Conservation (phyloP, 2,888 invertebrate genomes). For the Andrena haemorrhoa region DNA sequence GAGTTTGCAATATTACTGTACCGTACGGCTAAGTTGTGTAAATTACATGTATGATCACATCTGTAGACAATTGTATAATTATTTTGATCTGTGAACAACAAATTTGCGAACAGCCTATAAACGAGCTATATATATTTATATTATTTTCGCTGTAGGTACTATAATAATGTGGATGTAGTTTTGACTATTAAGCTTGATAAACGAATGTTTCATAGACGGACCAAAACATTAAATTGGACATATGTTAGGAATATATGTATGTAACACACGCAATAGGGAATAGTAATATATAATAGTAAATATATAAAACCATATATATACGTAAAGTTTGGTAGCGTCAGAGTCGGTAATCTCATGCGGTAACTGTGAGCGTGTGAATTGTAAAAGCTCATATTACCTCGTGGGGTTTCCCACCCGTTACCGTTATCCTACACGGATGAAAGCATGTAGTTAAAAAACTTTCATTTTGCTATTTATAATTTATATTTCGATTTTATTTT, state of each 20-base stretch:
- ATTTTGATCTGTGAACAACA: neutral
- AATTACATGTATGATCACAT: constrained; percentile 18
- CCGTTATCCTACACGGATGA: constrained; percentile 83
- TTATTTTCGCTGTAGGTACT: neutral
- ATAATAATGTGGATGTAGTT: neutral
- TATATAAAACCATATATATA: constrained; percentile 33
- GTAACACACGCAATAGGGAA: constrained; percentile 14
- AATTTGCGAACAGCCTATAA: neutral
- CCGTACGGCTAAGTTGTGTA: neutral
- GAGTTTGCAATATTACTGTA: constrained; percentile 19
- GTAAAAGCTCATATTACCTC: constrained; percentile 92
- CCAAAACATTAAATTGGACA: neutral
- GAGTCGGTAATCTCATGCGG: constrained; percentile 97
- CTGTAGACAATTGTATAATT: constrained; percentile 16
- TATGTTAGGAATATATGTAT: neutral
- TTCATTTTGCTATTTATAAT: constrained; percentile 26
- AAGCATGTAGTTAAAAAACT: constrained; percentile 37
- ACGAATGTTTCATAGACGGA: constrained; percentile 2
- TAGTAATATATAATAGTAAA: constrained; percentile 23
- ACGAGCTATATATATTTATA: constrained; percentile 5
- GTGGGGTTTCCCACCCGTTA: constrained; percentile 92
- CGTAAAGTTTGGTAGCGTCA: constrained; percentile 80
- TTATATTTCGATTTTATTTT: constrained; percentile 16
- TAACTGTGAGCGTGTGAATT: constrained; percentile 94
- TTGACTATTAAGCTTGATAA: constrained; percentile 1